Percentiles rank a stretch among this genome's conserved stretches.
phyloP scores from a whole-genome alignment of 2,113 vertebrate species.

The Serilophus lunatus region DNA sequence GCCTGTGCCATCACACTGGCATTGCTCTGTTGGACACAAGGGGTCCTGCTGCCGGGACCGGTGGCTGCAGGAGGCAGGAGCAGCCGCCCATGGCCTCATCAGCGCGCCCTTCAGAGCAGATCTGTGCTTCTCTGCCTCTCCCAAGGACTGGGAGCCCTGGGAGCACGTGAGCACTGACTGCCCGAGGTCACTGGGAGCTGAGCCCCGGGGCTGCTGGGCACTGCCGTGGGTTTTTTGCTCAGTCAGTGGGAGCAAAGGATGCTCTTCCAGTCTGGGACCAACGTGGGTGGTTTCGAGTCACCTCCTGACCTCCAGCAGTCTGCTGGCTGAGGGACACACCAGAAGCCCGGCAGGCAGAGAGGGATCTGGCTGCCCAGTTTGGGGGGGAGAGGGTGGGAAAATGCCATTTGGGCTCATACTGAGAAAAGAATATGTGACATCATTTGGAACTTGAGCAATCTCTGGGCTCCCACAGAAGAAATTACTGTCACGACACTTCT shows the following conservation, averaged over 20 bases:
- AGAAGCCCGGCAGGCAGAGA: background rate
- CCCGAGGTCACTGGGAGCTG: accelerated
- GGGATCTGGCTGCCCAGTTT: background rate
- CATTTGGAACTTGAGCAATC: background rate
- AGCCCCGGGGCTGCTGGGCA: background rate
- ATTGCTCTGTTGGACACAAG: background rate
- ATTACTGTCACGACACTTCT: background rate
- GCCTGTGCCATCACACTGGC: background rate
- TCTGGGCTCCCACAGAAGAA: background rate
- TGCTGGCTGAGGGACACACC: background rate
- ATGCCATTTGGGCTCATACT: background rate
- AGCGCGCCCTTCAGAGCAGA: background rate
- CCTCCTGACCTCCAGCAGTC: background rate
- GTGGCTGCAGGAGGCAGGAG: background rate
- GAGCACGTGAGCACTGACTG: accelerated
- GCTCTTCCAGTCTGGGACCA: background rate
- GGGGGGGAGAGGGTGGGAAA: background rate
- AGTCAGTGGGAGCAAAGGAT: background rate
- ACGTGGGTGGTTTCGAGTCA: background rate
- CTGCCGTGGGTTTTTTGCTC: background rate
- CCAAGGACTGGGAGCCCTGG: background rate
- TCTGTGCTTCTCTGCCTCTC: background rate
- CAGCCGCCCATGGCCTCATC: background rate
- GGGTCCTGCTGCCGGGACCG: accelerated
- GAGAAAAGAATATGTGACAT: background rate